Evolutionary conservation across 2,113 vertebrate species (phyloP), one percentile per base, ranked within the genome.

Genomic region (Trogon surrucura): DNA sequence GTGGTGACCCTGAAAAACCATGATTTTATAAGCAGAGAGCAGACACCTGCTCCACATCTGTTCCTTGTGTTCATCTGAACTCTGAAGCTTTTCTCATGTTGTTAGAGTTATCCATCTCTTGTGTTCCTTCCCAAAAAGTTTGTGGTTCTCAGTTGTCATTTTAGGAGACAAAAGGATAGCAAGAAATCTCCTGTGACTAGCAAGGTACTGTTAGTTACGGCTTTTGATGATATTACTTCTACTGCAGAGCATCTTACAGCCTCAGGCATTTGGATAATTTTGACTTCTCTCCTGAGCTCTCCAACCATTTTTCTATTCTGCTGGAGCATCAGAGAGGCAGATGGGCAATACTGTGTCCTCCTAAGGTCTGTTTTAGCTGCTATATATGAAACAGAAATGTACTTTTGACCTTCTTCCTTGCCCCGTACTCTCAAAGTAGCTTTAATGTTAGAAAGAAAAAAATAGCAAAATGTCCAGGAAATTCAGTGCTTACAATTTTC

Each of bases 21-120:
- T 80, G 5, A 34, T 83, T 81, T 88, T 78, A 48, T 86, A 67
- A 78, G 64, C 12, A 50, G 65, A 56, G 80, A 75, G 23, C 41
- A 56, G 45, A 51, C 41, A 90, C 83, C 64, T 93, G 95, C 48
- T 69, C 38, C 71, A 41, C 60, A 88, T 95, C 73, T 93, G 88
- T 84, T 94, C 61, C 51, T 80, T 80, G 71, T 92, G 67, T 85
- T 94, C 51, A 69, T 81, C 38, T 75, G 44, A 54, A n/a, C 81
- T 92, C 57, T 30, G 61, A 80, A 88, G 45, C 48, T 94, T 78
- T 87, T 74, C 72, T 60, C 29, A 29, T 78, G 36, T 81, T 94
- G 51, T 90, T 87, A 47, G 22, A 50, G 41, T 70, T 93, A 65
- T 1, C 74, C 21, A 0, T 72, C 70, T 91, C 88, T 48, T 89